A percentile compares a stretch with the other conserved stretches of the same genome.
phyloP scores from a whole-genome alignment of 2,888 invertebrate genomes.

The Pristionchus japonicus region DNA sequence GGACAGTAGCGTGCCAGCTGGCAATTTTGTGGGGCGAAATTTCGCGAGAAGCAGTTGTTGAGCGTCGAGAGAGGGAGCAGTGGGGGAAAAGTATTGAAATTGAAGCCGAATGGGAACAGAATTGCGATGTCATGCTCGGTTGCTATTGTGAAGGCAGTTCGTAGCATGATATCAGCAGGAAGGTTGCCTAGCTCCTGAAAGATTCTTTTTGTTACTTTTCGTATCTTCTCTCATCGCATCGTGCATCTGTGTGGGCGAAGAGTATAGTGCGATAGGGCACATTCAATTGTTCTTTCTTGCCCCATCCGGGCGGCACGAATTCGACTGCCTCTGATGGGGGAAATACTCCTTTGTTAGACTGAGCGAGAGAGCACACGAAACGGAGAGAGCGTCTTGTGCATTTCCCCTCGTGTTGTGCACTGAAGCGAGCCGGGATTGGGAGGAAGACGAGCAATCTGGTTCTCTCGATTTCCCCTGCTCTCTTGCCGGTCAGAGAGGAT shows the following conservation, averaged over 20 bases:
- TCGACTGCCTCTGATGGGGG: not conserved
- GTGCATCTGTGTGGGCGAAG: not conserved
- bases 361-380: not conserved
- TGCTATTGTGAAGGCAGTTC: not conserved
- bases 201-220: too few relatives aligned
- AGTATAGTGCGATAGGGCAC: not conserved
- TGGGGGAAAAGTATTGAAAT: not conserved
- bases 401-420: not conserved
- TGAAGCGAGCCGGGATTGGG: not conserved
- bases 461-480: too few relatives aligned
- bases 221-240: too few relatives aligned
- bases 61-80: not conserved
- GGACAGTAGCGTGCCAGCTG: constrained; percentile 18
- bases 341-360: not conserved
- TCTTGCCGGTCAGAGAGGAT: too few relatives aligned
- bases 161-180: not conserved
- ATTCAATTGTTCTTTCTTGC: not conserved
- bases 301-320: not conserved
- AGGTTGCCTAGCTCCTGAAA: too few relatives aligned
- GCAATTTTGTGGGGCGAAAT: not conserved
- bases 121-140: not conserved
- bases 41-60: constrained; percentile 22
- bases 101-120: not conserved
- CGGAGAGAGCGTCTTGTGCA: not conserved
- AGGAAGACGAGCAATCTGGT: too few relatives aligned